Evolutionary conservation across 2,888 invertebrate genomes (phyloP).

Genomic region (Nomada goodeniana): DNA sequence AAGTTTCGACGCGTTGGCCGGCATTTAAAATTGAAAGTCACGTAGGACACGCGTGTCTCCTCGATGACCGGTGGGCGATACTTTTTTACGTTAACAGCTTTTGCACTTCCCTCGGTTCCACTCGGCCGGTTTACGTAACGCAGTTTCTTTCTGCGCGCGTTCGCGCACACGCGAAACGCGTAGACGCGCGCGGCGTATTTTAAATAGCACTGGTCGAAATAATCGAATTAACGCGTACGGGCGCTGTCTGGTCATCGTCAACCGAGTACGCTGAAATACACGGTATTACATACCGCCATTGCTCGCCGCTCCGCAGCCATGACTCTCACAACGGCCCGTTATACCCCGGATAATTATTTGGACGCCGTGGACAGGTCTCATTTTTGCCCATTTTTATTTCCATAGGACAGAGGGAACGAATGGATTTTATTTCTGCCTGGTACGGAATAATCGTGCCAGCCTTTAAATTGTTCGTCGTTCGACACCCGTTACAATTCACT

Average conservation of each 20-base stretch:
- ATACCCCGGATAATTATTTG: conserved; percentile 6
- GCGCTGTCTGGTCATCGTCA: background rate
- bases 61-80: conserved; percentile 18
- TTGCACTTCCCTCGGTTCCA: conserved; percentile 11
- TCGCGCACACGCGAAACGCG: background rate
- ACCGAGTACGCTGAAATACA: background rate
- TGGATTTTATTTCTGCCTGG: background rate
- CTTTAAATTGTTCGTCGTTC: too few relatives aligned
- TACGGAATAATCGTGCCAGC: too few relatives aligned
- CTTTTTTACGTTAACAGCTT: conserved; percentile 32
- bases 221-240: background rate
- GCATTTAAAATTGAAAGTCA: conserved; percentile 56
- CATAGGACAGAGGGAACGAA: background rate
- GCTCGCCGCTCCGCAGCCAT: conserved; percentile 26
- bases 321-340: conserved; percentile 45
- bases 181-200: too few relatives aligned
- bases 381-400: background rate
- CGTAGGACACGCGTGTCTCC: conserved; percentile 18
- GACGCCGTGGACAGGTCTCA: background rate
- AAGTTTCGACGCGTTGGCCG: conserved; percentile 5
- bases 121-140: conserved; percentile 27
- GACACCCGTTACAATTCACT: background rate
- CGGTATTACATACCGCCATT: conserved; percentile 1
- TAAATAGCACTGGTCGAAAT: background rate
- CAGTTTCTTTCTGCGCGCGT: background rate